Conservation (phyloP, 2,797 vertebrate genomes). For the Alauda arvensis region DNA sequence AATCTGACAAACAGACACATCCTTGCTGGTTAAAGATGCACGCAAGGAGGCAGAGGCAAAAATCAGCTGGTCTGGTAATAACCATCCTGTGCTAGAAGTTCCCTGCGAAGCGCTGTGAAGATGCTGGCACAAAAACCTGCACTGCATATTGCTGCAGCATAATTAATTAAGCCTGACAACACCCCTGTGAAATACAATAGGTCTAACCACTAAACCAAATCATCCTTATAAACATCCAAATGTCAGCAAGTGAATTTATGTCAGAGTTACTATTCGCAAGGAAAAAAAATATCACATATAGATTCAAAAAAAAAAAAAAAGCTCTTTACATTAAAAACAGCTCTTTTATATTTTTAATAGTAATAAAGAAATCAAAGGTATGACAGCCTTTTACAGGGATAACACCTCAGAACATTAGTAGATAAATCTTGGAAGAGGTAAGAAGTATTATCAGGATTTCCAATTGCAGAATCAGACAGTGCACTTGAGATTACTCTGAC, state of each 20-base stretch:
- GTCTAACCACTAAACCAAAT: constrained; percentile 56
- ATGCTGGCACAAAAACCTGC: constrained; percentile 39
- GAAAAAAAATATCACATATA: background rate
- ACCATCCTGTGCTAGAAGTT: background rate
- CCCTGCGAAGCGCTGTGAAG: background rate
- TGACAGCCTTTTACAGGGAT: constrained; percentile 35
- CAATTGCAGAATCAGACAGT: background rate
- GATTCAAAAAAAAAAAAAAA: background rate
- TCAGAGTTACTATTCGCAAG: background rate
- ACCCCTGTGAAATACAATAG: constrained; percentile 55
- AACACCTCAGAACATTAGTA: background rate
- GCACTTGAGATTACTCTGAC: constrained; percentile 9
- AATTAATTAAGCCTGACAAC: constrained; percentile 62
- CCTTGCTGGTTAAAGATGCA: background rate
- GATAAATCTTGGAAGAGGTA: constrained; percentile 42
- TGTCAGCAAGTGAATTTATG: constrained; percentile 41
- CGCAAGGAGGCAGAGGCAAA: background rate
- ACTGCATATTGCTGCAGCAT: constrained; percentile 49
- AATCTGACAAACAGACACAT: background rate
- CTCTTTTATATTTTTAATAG: constrained; percentile 8
- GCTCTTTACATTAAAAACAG: background rate
- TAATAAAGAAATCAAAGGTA: constrained; percentile 51
- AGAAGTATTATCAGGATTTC: constrained; percentile 21
- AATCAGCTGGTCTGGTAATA: background rate
- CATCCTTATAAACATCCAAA: constrained; percentile 52